These are phyloP conservation scores for Lathamus discolor DNA, from an alignment of 2,113 vertebrate genomes.

Conservation along the genomic window DNA sequence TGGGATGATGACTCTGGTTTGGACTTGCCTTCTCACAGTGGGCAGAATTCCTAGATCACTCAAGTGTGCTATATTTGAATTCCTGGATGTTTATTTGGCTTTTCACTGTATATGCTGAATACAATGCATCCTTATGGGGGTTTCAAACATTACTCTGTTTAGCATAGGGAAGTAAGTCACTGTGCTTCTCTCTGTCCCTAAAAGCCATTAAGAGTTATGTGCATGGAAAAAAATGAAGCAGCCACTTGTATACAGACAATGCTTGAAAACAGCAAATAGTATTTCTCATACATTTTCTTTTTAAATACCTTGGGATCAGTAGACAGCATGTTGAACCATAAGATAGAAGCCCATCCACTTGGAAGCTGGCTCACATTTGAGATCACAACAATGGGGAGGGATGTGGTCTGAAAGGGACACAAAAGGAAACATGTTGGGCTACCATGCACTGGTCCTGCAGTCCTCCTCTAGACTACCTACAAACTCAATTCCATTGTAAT, in stretches of 20 bases:
- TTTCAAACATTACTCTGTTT: neutral
- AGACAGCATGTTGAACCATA: constrained; percentile 98
- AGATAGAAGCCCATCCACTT: constrained; percentile 95
- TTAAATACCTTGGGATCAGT: constrained; percentile 86
- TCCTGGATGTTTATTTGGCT: neutral
- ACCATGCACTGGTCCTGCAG: neutral
- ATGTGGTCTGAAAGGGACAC: constrained; percentile 80
- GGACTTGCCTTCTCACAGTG: neutral
- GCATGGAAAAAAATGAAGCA: neutral
- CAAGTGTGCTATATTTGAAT: neutral
- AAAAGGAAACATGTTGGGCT: neutral
- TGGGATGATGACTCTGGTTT: neutral
- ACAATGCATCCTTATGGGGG: neutral
- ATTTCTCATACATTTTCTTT: neutral
- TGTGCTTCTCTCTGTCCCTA: neutral
- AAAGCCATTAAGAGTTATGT: neutral
- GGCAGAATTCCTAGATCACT: neutral
- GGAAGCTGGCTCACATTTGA: constrained; percentile 97
- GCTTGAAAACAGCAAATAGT: neutral
- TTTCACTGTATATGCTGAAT: neutral
- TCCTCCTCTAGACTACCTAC: neutral
- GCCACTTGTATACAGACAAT: neutral
- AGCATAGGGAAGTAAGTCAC: neutral
- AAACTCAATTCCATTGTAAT: neutral
- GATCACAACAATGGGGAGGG: constrained; percentile 94